Conservation (phyloP, 2,888 invertebrate species). For the Lysandra bellargus region DNA sequence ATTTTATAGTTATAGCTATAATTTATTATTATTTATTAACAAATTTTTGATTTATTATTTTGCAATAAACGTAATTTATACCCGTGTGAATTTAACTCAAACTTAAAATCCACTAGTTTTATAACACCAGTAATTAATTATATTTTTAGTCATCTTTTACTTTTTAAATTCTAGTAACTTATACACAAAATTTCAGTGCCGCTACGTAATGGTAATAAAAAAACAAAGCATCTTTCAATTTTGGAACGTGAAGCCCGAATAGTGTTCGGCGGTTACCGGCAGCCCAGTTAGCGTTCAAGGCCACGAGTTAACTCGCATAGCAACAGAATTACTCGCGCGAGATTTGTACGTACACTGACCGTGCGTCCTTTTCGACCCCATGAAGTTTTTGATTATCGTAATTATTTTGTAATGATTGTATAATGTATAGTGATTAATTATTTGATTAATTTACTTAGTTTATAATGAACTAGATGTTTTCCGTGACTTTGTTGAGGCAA, state of each 20-base stretch:
- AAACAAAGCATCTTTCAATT: neutral
- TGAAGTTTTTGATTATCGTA: neutral
- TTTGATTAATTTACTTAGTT: too few relatives aligned
- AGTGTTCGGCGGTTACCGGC: slow-evolving; percentile 2
- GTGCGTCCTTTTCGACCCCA: neutral
- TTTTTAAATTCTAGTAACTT: neutral
- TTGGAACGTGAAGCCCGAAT: slow-evolving; percentile 10
- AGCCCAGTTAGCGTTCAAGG: slow-evolving; percentile 39
- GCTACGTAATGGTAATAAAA: neutral
- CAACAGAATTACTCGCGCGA: slow-evolving; percentile 63
- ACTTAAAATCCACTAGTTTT: neutral
- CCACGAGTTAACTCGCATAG: slow-evolving; percentile 54
- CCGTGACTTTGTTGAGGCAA: too few relatives aligned
- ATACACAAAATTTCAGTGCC: neutral
- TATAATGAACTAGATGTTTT: too few relatives aligned
- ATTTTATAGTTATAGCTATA: neutral
- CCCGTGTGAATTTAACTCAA: neutral
- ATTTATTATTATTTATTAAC: neutral
- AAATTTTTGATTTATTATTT: neutral
- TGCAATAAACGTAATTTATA: neutral
- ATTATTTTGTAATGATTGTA: neutral
- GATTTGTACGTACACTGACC: neutral
- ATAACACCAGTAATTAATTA: neutral
- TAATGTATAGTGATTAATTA: too few relatives aligned
- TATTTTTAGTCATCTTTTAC: neutral